These are phyloP conservation scores for Cepaea hortensis DNA, from an alignment of 2,888 invertebrate species.

Conservation along the genomic window DNA sequence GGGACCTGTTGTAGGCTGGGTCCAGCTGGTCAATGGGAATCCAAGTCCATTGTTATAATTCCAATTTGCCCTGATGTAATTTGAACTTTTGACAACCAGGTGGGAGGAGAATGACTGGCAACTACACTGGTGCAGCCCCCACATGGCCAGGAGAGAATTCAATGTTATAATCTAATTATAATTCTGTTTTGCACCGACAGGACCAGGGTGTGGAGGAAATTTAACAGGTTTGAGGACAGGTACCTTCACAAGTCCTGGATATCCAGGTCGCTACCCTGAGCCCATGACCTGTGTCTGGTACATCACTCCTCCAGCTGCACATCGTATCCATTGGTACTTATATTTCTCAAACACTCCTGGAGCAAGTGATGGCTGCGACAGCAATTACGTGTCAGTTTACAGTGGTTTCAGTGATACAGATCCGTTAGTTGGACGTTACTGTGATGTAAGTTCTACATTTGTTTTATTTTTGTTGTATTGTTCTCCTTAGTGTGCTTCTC, in stretches of 20 bases:
- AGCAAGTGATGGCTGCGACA: slow-evolving; percentile 55
- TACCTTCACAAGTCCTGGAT: slow-evolving; percentile 87
- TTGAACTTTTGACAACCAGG: too few relatives aligned
- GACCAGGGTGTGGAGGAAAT: slow-evolving; percentile 81
- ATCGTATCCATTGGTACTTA: slow-evolving; percentile 87
- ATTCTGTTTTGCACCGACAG: slow-evolving; percentile 52
- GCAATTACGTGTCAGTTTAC: slow-evolving; percentile 62
- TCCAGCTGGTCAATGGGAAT: too few relatives aligned
- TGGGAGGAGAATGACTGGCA: too few relatives aligned
- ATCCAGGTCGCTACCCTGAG: slow-evolving; percentile 88
- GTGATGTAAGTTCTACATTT: slow-evolving; percentile 57
- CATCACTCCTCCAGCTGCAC: slow-evolving; percentile 82
- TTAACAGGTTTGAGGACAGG: slow-evolving; percentile 81
- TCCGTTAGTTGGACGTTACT: slow-evolving; percentile 58
- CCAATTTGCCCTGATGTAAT: too few relatives aligned
- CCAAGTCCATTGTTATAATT: too few relatives aligned
- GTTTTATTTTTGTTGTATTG: too few relatives aligned
- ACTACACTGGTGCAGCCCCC: too few relatives aligned
- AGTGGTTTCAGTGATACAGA: slow-evolving; percentile 53
- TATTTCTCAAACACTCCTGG: slow-evolving; percentile 57
- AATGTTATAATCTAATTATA: not conserved
- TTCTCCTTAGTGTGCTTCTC: too few relatives aligned
- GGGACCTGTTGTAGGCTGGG: too few relatives aligned
- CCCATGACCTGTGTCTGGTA: slow-evolving; percentile 89
- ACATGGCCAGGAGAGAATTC: too few relatives aligned